Base-by-base conservation (phyloP, 2,888 invertebrate genomes). In the Ditylenchus weischeri region DNA sequence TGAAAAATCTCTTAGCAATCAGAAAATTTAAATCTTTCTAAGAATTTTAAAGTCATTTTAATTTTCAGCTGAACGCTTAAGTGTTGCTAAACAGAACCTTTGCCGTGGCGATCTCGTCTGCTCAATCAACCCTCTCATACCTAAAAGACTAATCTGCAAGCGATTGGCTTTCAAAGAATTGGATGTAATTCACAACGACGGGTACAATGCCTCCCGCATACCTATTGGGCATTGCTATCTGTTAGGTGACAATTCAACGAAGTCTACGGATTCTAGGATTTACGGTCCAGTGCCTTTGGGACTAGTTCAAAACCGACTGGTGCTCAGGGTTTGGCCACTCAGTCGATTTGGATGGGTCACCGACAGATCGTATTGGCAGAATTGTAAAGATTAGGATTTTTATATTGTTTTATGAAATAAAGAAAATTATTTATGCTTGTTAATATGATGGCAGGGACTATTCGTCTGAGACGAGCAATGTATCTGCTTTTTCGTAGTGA, bases 231-330 rank as follows among this genome's bases (percentile, higher is more conserved):
- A 80, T 57, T 75, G 76, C 29, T 80, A 75, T 61, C 67, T 80
- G 5, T 66, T 65, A 49, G 80, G 80, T 15, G 80, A 80, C 68
- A 80, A 80, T 59, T 18, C 60, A 10, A 61, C 57, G 13, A 66
- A 69, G 10, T 78, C 78, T 4, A 77, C 74, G 0, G 80, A 80
- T 66, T 79, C 79, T 2, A 73, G 80, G 1, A 70, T 73, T 60
- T 81, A 76, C 48, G 81, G 80, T 8, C 79, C 80, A 8, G 76
- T 81, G 5, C 79, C 80, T 10, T 70, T 75, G 67, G 80, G 78
- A 10, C 72, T 81, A 19, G 73, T 79, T 21, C 65, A 81, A 60
- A 72, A 77, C 15, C 71, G 78, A 10, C 65, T 81, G 13, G 62
- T 70, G 48, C 64, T 75, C 15, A 66, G 80, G 19, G 67, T 80